Percentiles rank a stretch among this genome's conserved stretches.
Evolutionary conservation across 2,113 vertebrate genomes (phyloP).

Genomic region (Coreoperca whiteheadi): DNA sequence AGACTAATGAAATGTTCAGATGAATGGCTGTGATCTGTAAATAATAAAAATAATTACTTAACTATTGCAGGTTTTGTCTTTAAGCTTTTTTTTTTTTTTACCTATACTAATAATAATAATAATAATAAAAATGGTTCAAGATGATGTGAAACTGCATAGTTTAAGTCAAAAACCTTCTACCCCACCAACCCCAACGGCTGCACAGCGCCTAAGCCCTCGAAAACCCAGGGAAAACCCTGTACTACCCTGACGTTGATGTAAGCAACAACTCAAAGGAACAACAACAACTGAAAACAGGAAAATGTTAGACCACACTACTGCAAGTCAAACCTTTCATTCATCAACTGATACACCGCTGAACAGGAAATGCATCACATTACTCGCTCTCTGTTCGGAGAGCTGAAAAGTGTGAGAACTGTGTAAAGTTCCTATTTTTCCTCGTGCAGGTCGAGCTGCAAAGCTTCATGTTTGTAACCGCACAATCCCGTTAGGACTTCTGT

Average conservation of each 20-base stretch:
- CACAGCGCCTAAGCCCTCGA: too few relatives aligned
- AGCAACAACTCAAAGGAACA: neutral
- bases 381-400: neutral
- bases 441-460: conserved; percentile 8
- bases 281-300: conserved; percentile 10
- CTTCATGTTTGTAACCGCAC: conserved; percentile 9
- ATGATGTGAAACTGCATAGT: too few relatives aligned
- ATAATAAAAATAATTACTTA: too few relatives aligned
- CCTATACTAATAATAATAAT: too few relatives aligned
- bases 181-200: too few relatives aligned
- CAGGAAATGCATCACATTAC: conserved; percentile 39
- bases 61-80: too few relatives aligned
- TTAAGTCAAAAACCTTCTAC: too few relatives aligned
- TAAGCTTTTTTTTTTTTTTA: too few relatives aligned
- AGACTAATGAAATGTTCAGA: too few relatives aligned
- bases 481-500: neutral
- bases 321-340: conserved; percentile 13
- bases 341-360: neutral
- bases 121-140: too few relatives aligned
- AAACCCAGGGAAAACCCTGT: too few relatives aligned
- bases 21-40: too few relatives aligned
- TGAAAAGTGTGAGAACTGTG: conserved; percentile 21
- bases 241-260: neutral
- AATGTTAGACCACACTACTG: neutral
- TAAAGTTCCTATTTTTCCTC: conserved; percentile 30